phyloP scores from a whole-genome alignment of 1,140 invertebrate genomes.

The Apolygus lucorum region DNA sequence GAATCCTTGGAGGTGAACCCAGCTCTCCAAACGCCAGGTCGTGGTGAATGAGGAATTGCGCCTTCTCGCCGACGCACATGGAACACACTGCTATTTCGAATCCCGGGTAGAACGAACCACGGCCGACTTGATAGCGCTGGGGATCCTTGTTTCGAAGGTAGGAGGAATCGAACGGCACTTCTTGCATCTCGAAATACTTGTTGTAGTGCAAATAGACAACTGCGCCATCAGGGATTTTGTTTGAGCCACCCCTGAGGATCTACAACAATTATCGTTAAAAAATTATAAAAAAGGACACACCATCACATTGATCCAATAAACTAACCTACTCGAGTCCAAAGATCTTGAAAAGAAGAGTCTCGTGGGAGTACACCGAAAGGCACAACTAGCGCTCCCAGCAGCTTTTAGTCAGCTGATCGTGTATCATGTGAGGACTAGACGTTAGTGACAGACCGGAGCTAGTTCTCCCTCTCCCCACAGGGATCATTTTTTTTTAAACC shows the following conservation, averaged over 20 bases:
- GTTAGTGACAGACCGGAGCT: too few relatives aligned
- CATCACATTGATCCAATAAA: too few relatives aligned
- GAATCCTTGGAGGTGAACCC: constrained; percentile 56
- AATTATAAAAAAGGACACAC: too few relatives aligned
- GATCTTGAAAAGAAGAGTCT: too few relatives aligned
- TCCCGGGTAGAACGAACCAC: constrained; percentile 45
- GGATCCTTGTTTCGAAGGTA: constrained; percentile 43
- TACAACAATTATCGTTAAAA: too few relatives aligned
- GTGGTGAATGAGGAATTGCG: constrained; percentile 56
- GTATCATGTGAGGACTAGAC: too few relatives aligned
- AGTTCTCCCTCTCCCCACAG: too few relatives aligned
- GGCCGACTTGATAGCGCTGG: constrained; percentile 42
- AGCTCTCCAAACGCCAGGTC: constrained; percentile 53
- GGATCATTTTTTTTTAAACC: too few relatives aligned
- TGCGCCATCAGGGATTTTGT: constrained; percentile 46
- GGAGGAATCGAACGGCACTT: constrained; percentile 64
- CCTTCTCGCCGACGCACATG: constrained; percentile 56
- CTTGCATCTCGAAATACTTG: constrained; percentile 55
- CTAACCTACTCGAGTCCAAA: too few relatives aligned
- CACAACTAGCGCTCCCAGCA: too few relatives aligned
- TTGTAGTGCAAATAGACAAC: constrained; percentile 57
- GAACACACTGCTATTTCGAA: constrained; percentile 53
- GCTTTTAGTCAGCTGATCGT: too few relatives aligned
- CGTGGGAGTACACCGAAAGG: too few relatives aligned
- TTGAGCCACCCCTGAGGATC: constrained; percentile 44